These are phyloP conservation scores for Cryptops parisi DNA, from an alignment of 2,888 invertebrate species.

Conservation along the genomic window DNA sequence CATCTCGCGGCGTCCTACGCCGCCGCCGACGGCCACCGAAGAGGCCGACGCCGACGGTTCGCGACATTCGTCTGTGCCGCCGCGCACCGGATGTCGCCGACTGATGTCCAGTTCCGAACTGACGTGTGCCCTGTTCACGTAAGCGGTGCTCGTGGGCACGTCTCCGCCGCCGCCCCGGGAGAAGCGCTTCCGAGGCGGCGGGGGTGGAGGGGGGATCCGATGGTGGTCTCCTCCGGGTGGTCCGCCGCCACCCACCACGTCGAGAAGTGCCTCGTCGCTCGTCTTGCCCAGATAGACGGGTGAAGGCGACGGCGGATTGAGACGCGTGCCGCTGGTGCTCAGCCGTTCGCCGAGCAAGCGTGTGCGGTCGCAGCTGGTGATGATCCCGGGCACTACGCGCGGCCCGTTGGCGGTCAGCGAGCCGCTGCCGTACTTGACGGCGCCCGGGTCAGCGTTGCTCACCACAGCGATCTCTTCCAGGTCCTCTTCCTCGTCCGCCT, in stretches of 20 bases:
- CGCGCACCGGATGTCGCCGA: constrained; percentile 39
- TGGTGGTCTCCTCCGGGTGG: constrained; percentile 16
- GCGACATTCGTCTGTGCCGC: constrained; percentile 36
- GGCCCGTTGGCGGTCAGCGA: constrained; percentile 44
- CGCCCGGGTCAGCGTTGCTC: constrained; percentile 39
- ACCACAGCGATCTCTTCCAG: constrained; percentile 44
- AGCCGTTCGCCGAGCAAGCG: constrained; percentile 32
- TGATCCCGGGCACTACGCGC: constrained; percentile 33
- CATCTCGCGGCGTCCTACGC: constrained; percentile 4
- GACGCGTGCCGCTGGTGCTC: constrained; percentile 39
- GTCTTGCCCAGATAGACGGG: constrained; percentile 25
- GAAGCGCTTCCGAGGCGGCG: constrained; percentile 31
- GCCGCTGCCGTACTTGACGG: constrained; percentile 43
- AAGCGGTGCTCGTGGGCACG: constrained; percentile 48
- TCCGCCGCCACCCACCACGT: constrained; percentile 42
- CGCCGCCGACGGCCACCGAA: too few species aligned
- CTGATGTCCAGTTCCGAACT: constrained; percentile 65
- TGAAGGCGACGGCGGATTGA: constrained; percentile 38
- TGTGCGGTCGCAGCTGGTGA: constrained; percentile 25
- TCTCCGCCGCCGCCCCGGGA: constrained; percentile 20
- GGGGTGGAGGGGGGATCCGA: constrained; percentile 33
- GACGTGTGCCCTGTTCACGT: constrained; percentile 45
- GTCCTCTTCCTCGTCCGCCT: constrained; percentile 25
- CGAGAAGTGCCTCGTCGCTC: constrained; percentile 42
- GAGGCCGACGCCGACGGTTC: too few species aligned